Percentiles rank a stretch among this genome's conserved stretches.
Evolutionary conservation across 1,140 invertebrate genomes (phyloP).

Genomic region (Euschistus heros): DNA sequence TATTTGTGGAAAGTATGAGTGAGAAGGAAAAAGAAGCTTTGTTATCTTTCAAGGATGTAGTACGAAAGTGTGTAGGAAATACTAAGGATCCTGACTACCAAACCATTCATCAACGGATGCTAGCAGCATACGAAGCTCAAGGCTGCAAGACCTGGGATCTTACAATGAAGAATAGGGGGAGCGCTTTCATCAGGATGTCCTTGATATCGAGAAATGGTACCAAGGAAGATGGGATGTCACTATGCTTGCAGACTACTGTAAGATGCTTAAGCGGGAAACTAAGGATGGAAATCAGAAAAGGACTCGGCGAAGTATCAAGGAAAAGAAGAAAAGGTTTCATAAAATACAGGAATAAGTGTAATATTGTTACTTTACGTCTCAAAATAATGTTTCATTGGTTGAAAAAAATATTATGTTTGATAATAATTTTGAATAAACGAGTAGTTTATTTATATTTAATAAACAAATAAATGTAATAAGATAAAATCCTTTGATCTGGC

Average conservation of each 20-base stretch:
- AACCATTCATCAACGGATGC: too few species aligned
- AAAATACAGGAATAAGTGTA: too few species aligned
- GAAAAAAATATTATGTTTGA: too few species aligned
- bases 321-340: constrained; percentile 2
- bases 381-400: too few species aligned
- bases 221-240: too few species aligned
- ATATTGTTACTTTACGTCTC: too few species aligned
- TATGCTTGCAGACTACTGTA: constrained; percentile 8
- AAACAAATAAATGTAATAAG: too few species aligned
- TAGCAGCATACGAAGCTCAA: neutral
- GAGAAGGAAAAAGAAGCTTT: neutral
- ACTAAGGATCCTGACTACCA: neutral
- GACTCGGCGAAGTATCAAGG: too few species aligned
- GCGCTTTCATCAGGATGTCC: neutral
- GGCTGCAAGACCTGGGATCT: neutral
- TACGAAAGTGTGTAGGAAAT: neutral
- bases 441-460: too few species aligned
- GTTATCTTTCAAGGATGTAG: neutral
- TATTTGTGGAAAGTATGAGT: neutral
- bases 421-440: too few species aligned
- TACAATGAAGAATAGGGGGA: neutral
- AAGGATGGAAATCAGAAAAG: constrained; percentile 8
- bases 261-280: constrained; percentile 7
- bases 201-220: neutral
- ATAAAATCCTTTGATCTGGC: too few species aligned